Percentiles rank a stretch among this genome's conserved stretches.
Evolutionary conservation across 2,113 vertebrate species (phyloP).

Genomic region (Fregetta grallaria): DNA sequence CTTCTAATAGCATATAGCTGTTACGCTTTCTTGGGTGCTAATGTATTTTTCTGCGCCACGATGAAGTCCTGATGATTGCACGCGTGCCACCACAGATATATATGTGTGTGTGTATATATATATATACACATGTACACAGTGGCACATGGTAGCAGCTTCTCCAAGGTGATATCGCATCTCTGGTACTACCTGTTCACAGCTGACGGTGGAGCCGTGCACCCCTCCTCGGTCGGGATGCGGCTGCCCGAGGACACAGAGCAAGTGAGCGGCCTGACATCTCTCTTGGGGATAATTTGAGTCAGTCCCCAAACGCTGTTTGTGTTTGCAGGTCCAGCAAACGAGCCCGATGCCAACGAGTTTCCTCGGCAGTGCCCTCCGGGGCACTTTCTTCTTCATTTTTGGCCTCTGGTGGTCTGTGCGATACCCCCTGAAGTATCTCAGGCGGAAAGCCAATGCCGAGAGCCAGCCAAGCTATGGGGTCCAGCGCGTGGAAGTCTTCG

Average conservation of each 20-base stretch:
- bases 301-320: background rate
- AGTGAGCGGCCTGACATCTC: background rate
- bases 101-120: fast-evolving
- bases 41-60: background rate
- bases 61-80: background rate
- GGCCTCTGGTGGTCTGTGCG: constrained; percentile 90
- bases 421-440: constrained; percentile 75
- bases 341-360: constrained; percentile 81
- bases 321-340: background rate
- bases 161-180: background rate
- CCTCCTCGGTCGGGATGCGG: fast-evolving
- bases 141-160: background rate
- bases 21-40: fast-evolving
- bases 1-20: background rate
- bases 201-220: fast-evolving
- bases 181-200: background rate
- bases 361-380: constrained; percentile 88
- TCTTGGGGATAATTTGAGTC: background rate
- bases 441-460: constrained; percentile 46
- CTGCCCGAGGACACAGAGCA: background rate
- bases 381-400: constrained; percentile 85
- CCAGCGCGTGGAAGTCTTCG: constrained; percentile 73
- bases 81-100: fast-evolving
- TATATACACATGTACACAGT: fast-evolving
- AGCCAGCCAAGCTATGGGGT: background rate